Evolutionary conservation across 2,797 vertebrate species (phyloP), one percentile per base, ranked within the genome.

Genomic region (Halcyon chelicuti): DNA sequence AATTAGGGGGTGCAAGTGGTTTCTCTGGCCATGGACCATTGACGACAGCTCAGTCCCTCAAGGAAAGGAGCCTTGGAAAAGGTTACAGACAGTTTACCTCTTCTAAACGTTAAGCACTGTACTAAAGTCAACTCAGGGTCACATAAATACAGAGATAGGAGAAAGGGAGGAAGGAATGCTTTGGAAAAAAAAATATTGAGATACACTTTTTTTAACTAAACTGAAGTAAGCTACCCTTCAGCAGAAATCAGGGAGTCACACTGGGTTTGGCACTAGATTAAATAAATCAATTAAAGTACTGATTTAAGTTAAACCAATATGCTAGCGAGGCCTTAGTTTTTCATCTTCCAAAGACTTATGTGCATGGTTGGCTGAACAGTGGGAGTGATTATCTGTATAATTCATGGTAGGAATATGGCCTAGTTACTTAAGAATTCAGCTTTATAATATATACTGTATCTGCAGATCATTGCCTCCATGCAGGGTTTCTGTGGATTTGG

Each of bases 271-370:
- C 54, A n/a, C 65, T 80, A 61, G 35, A 75, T 87, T 95, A 93
- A 93, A 94, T 92, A 92, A 95, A 96, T 95, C 95, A 94, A 51
- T 96, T 95, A 89, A 94, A 95, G 75, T 61, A 93, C 90, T 76
- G 88, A 87, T 89, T 94, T 93, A 93, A 94, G 90, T 92, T 95
- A 95, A 96, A 95, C 90, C 86, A 89, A 94, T 92, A 93, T 82
- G 86, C 92, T 85, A 90, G 92, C 83, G 82, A 96, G 86, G 65
- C 77, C 92, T 88, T 93, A 92, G 92, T 57, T 95, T 94, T 95
- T 95, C 90, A 95, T 96, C 88, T 93, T 95, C 51, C 89, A 58
- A 94, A 95, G 96, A 87, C 90, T 91, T 92, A 92, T 49, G 72
- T 79, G 78, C 78, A 79, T 77, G 92, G 77, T 95, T 91, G 90